A percentile compares a stretch with the other conserved stretches of the same genome.
Conservation (phyloP, 30 jellyfish, hydroid and myxozoan genomes). For the Aurelia sp. region DNA sequence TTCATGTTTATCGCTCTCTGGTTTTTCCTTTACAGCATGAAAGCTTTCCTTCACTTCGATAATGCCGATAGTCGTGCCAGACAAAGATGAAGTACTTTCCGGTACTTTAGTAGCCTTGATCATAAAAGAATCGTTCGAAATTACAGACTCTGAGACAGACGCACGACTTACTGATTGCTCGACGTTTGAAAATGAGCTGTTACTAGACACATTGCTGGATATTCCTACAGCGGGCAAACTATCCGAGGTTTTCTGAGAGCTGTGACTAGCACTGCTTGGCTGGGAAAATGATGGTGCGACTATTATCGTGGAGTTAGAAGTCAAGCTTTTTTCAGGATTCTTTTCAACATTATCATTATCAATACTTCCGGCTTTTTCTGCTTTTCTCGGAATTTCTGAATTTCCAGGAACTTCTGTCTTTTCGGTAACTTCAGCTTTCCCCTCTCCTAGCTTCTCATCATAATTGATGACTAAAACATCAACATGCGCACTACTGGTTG, state of each 20-base stretch:
- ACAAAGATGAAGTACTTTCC: background rate
- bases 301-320: background rate
- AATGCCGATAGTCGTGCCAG: background rate
- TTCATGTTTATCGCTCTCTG: conserved; percentile 10
- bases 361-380: background rate
- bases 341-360: background rate
- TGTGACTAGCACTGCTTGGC: conserved; percentile 36
- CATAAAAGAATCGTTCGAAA: background rate
- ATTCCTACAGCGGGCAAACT: background rate
- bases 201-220: background rate
- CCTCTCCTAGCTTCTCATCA: conserved; percentile 55
- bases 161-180: conserved; percentile 38
- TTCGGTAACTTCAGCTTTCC: conserved; percentile 56
- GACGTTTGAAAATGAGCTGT: conserved; percentile 3
- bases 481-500: conserved; percentile 21
- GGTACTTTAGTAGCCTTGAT: conserved; percentile 29
- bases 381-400: background rate
- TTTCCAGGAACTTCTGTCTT: background rate
- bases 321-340: background rate
- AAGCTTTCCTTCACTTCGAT: conserved; percentile 13
- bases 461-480: conserved; percentile 48
- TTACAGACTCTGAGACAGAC: conserved; percentile 27
- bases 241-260: conserved; percentile 41
- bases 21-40: conserved; percentile 1
- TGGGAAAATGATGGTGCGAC: conserved; percentile 62